phyloP scores from a whole-genome alignment of 2,797 vertebrate species.

The Channa striata region DNA sequence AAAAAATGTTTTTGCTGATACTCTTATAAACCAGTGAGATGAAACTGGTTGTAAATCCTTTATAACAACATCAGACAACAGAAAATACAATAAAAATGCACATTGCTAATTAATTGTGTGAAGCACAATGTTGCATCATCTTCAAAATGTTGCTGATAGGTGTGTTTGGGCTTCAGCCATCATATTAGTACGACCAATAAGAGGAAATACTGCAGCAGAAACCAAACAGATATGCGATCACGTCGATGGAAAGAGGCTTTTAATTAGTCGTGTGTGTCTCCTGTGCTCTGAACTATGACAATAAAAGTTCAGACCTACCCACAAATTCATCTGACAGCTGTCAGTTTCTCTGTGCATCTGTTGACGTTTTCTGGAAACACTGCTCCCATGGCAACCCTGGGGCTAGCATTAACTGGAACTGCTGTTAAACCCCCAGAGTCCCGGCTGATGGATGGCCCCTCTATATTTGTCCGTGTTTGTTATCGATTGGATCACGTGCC shows the following conservation, averaged over 20 bases:
- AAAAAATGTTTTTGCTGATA: no score
- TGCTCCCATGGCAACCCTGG: constrained; percentile 20
- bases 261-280: neutral
- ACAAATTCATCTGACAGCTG: constrained; percentile 40
- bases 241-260: neutral
- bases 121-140: no score
- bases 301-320: constrained; percentile 21
- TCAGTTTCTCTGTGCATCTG: constrained; percentile 31
- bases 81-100: neutral
- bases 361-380: constrained; percentile 15
- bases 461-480: constrained; percentile 24
- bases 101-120: no score
- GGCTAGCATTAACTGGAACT: constrained; percentile 15
- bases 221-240: neutral
- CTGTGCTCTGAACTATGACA: constrained; percentile 1
- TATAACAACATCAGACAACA: neutral
- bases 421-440: constrained; percentile 15
- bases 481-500: constrained; percentile 35
- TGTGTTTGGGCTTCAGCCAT: neutral
- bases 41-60: neutral
- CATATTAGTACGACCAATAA: neutral
- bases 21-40: no score
- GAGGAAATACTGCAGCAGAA: neutral
- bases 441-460: constrained; percentile 16
- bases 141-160: neutral